phyloP scores from a whole-genome alignment of 2,797 vertebrate genomes.

The Lophius americanus region DNA sequence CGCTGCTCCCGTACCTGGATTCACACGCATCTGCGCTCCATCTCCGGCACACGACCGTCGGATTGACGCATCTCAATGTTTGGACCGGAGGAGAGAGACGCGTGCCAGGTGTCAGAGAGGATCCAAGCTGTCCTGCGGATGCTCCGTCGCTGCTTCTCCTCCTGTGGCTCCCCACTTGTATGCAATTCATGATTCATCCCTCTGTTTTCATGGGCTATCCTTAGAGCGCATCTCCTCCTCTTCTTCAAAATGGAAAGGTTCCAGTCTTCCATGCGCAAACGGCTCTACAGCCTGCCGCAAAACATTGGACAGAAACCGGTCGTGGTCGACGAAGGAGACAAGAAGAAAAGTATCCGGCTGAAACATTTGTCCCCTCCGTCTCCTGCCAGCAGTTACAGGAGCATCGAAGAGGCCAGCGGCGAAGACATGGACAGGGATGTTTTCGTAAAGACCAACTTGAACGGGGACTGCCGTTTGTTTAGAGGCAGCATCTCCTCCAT shows the following conservation, averaged over 20 bases:
- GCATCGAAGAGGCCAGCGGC: slow-evolving; percentile 79
- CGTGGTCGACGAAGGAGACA: slow-evolving; percentile 88
- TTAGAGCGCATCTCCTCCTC: slow-evolving; percentile 47
- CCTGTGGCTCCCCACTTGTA: slow-evolving; percentile 49
- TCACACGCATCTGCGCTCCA: slow-evolving; percentile 36
- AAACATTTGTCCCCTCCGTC: slow-evolving; percentile 88
- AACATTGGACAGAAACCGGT: slow-evolving; percentile 90
- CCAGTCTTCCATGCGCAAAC: slow-evolving; percentile 96
- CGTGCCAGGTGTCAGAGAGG: slow-evolving; percentile 70
- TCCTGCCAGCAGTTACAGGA: slow-evolving; percentile 79
- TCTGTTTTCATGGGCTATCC: slow-evolving; percentile 47
- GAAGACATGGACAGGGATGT: slow-evolving; percentile 85
- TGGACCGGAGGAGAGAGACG: slow-evolving; percentile 62
- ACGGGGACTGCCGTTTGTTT: slow-evolving; percentile 95
- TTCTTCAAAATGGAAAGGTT: slow-evolving; percentile 89
- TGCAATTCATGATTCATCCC: slow-evolving; percentile 67
- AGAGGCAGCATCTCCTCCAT: slow-evolving; percentile 92
- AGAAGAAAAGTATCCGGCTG: slow-evolving; percentile 91
- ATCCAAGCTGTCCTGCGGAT: slow-evolving; percentile 76
- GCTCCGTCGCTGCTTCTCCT: slow-evolving; percentile 69
- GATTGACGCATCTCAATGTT: slow-evolving; percentile 70
- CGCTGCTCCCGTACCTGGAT: slow-evolving; percentile 65
- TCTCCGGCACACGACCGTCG: slow-evolving; percentile 37
- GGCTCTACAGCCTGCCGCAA: slow-evolving; percentile 97
- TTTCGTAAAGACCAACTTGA: slow-evolving; percentile 88